Percentiles rank a stretch among this genome's conserved stretches.
Conservation (phyloP, 2,888 invertebrate species). For the Agriopis marginaria region DNA sequence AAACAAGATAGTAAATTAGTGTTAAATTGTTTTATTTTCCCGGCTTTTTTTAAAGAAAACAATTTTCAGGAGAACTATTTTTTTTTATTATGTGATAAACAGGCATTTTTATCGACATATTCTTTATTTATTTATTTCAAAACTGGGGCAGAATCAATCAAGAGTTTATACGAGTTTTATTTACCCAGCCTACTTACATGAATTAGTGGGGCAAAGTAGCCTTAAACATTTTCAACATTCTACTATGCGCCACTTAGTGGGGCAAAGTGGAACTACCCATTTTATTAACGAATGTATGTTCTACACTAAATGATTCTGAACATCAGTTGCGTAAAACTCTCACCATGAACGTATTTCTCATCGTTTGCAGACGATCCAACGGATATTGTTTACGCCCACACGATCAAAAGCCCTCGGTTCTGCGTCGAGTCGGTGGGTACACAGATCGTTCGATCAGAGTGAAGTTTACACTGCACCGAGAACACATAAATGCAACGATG, state of each 20-base stretch:
- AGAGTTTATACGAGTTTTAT: too few species aligned
- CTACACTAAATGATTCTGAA: not conserved
- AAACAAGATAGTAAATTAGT: not conserved
- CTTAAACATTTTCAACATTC: too few species aligned
- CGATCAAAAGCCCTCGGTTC: slow-evolving; percentile 55
- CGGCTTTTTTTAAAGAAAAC: not conserved
- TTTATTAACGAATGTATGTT: too few species aligned
- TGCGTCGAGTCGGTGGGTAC: slow-evolving; percentile 33
- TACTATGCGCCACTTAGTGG: too few species aligned
- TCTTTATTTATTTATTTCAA: too few species aligned
- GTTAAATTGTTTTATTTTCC: slow-evolving; percentile 1
- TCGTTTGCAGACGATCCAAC: slow-evolving; percentile 48
- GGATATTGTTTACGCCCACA: slow-evolving; percentile 68
- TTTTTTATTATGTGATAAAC: too few species aligned
- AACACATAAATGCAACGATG: not conserved
- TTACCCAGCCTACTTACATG: too few species aligned
- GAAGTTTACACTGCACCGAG: slow-evolving; percentile 21
- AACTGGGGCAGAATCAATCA: too few species aligned
- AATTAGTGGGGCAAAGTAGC: too few species aligned
- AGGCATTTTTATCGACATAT: too few species aligned
- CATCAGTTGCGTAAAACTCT: not conserved
- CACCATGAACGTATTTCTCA: not conserved
- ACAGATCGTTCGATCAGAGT: slow-evolving; percentile 28
- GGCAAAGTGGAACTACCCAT: too few species aligned
- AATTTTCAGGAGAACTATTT: too few species aligned